These are phyloP conservation scores for Prosapia bicincta DNA, from an alignment of 2,888 invertebrate species.

Conservation along the genomic window DNA sequence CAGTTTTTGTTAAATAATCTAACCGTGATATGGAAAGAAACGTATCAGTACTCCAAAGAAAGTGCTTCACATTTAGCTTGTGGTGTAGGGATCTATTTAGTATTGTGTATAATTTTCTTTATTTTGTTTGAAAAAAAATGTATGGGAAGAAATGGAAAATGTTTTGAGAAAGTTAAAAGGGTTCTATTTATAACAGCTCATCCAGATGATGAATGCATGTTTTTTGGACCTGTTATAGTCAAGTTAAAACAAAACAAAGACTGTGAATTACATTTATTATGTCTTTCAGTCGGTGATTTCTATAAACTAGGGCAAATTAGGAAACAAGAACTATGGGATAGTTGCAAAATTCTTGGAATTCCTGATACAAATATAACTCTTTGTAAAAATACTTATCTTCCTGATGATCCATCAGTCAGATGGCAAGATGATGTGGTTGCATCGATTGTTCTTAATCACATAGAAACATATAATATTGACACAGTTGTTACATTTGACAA, in stretches of 20 bases:
- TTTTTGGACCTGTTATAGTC: constrained; percentile 89
- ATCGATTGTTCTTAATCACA: constrained; percentile 58
- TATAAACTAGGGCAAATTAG: constrained; percentile 61
- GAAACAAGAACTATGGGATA: constrained; percentile 75
- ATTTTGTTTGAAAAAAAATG: background rate
- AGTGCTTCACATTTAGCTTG: background rate
- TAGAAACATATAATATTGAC: constrained; percentile 73
- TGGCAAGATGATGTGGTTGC: constrained; percentile 71
- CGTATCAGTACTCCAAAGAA: background rate
- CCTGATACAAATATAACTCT: constrained; percentile 69
- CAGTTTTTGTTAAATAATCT: background rate
- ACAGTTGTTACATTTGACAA: constrained; percentile 89
- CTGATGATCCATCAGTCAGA: constrained; percentile 69
- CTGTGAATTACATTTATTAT: constrained; percentile 73
- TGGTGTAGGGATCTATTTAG: background rate
- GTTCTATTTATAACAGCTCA: constrained; percentile 87
- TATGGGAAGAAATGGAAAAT: background rate
- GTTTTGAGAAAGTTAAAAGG: constrained; percentile 42
- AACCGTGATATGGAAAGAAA: background rate
- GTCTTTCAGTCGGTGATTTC: constrained; percentile 80
- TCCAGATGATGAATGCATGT: constrained; percentile 99
- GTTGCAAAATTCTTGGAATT: constrained; percentile 78
- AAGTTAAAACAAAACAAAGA: constrained; percentile 60
- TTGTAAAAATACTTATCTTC: constrained; percentile 60
- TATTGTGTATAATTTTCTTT: background rate